A percentile compares a stretch with the other conserved stretches of the same genome.
These are phyloP conservation scores for Pissodes strobi DNA, from an alignment of 1,140 invertebrate genomes.

Conservation along the genomic window DNA sequence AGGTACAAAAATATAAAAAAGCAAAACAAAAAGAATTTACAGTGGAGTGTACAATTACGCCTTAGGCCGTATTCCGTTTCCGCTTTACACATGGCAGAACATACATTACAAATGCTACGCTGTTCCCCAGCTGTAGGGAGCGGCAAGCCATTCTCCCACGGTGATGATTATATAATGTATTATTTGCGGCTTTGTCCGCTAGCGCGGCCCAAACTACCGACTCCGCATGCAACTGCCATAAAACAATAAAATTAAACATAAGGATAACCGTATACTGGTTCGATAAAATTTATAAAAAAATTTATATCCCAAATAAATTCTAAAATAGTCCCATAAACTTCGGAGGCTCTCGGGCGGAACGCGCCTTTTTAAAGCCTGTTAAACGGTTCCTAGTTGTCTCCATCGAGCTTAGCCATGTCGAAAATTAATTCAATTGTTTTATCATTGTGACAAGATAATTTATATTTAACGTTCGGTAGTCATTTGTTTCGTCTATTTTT, in stretches of 20 bases:
- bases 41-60: conserved; percentile 35
- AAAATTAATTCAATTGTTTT: conserved; percentile 57
- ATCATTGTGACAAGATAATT: conserved; percentile 33
- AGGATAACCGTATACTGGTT: conserved; percentile 37
- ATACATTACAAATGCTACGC: conserved; percentile 51
- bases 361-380: conserved; percentile 35
- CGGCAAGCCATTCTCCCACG: conserved; percentile 41
- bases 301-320: conserved; percentile 43
- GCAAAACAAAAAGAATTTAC: conserved; percentile 40
- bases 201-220: neutral
- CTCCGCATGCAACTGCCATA: conserved; percentile 38
- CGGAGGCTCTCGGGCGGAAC: conserved; percentile 37
- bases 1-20: conserved; percentile 39
- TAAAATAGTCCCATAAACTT: conserved; percentile 47
- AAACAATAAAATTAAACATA: conserved; percentile 38
- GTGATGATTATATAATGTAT: conserved; percentile 24
- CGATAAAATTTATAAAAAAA: conserved; percentile 41
- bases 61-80: conserved; percentile 52
- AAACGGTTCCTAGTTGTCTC: conserved; percentile 38
- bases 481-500: conserved; percentile 10
- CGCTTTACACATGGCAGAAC: conserved; percentile 54
- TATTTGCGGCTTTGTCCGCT: conserved; percentile 19
- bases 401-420: conserved; percentile 50
- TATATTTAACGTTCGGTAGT: conserved; percentile 36
- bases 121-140: conserved; percentile 17